A percentile compares a stretch with the other conserved stretches of the same genome.
Evolutionary conservation across 92 coral and sea anemone genomes (phyloP).

Genomic region (Scolanthus callimorphus): DNA sequence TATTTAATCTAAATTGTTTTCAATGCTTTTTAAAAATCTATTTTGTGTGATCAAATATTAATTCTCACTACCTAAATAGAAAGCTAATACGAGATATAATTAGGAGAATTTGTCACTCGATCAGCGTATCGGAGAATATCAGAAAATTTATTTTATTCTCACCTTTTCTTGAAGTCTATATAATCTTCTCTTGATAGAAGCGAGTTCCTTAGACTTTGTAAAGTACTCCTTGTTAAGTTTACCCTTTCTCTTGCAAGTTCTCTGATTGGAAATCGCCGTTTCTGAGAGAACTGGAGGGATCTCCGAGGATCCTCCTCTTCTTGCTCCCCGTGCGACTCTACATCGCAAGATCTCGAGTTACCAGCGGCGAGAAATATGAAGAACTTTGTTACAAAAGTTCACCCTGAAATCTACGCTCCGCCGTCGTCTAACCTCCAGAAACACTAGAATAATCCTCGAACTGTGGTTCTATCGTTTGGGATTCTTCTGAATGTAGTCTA

Average conservation of each 20-base stretch:
- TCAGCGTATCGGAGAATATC: not conserved
- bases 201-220: constrained; percentile 37
- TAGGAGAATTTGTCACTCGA: not conserved
- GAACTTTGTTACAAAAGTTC: constrained; percentile 9
- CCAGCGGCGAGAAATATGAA: not conserved
- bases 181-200: constrained; percentile 18
- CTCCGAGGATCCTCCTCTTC: constrained; percentile 35
- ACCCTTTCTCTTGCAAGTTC: constrained; percentile 50
- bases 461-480: constrained; percentile 16
- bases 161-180: constrained; percentile 21
- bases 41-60: not conserved
- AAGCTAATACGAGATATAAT: not conserved
- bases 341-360: not conserved
- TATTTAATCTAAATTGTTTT: too few relatives aligned
- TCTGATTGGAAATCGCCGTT: constrained; percentile 39
- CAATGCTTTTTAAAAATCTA: too few relatives aligned
- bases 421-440: not conserved
- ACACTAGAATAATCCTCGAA: not conserved
- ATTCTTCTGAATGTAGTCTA: not conserved
- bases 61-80: not conserved
- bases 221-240: constrained; percentile 41
- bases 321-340: constrained; percentile 14
- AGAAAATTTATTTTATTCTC: constrained; percentile 1
- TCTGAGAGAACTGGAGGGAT: constrained; percentile 14
- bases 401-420: not conserved